Conservation (phyloP, 2,113 vertebrate species). For the Cyprinus carpio region DNA sequence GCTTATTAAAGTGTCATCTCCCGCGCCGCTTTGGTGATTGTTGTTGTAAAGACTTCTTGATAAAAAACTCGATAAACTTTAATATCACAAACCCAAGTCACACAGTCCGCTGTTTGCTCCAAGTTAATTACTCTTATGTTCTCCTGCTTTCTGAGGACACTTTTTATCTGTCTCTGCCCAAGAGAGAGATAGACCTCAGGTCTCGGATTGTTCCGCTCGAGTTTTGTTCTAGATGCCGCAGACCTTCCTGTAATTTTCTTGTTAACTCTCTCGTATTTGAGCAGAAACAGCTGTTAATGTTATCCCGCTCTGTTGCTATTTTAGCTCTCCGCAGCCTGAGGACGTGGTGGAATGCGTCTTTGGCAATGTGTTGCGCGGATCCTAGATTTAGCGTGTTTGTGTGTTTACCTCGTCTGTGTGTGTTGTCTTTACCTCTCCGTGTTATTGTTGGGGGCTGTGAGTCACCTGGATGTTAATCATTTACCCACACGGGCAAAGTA, state of each 20-base stretch:
- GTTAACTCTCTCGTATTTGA: constrained; percentile 12
- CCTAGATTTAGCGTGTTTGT: constrained; percentile 49
- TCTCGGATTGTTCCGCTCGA: constrained; percentile 25
- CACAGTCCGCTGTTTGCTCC: constrained; percentile 20
- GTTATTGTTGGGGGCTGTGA: constrained; percentile 69
- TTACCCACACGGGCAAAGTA: constrained; percentile 65
- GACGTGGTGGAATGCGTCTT: background rate
- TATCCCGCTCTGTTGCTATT: constrained; percentile 25
- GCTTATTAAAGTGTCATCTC: constrained; percentile 14
- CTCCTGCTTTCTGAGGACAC: too few species aligned
- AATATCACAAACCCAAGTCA: constrained; percentile 13
- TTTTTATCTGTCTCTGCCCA: background rate
- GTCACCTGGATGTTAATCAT: constrained; percentile 78
- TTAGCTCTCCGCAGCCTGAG: constrained; percentile 30
- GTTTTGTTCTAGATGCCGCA: constrained; percentile 38
- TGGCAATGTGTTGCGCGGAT: constrained; percentile 35
- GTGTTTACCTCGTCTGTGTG: constrained; percentile 40
- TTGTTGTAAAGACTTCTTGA: constrained; percentile 17
- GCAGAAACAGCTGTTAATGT: constrained; percentile 23
- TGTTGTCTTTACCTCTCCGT: constrained; percentile 62
- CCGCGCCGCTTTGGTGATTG: background rate
- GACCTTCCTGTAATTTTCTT: constrained; percentile 24
- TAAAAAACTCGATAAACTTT: constrained; percentile 1
- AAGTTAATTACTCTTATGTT: too few species aligned
- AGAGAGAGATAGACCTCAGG: constrained; percentile 18